Conservation (phyloP, 1,140 invertebrate species). For the Drosophila kurseongensis region DNA sequence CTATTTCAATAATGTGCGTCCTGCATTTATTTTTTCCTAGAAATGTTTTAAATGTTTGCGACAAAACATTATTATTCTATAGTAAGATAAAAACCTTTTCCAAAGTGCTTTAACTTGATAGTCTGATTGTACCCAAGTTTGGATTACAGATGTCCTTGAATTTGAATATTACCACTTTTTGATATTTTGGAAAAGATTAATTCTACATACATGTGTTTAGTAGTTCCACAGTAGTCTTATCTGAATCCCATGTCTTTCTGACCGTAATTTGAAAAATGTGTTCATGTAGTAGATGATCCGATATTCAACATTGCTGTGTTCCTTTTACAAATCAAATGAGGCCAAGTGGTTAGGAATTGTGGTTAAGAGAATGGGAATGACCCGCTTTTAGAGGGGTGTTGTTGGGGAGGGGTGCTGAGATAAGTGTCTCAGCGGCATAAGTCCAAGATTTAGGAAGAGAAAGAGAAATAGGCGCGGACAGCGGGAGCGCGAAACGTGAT, state of each 20-base stretch:
- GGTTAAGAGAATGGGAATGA: constrained; percentile 37
- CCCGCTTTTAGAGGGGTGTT: constrained; percentile 1
- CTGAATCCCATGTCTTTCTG: not conserved
- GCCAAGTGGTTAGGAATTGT: constrained; percentile 13
- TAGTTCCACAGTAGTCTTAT: not conserved
- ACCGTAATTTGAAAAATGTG: constrained; percentile 18
- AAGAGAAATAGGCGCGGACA: constrained; percentile 1
- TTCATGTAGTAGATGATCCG: constrained; percentile 23
- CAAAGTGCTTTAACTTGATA: too few species aligned
- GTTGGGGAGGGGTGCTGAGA: not conserved
- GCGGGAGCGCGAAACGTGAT: constrained; percentile 13
- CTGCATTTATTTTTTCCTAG: too few species aligned
- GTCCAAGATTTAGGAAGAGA: not conserved
- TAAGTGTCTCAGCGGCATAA: constrained; percentile 18
- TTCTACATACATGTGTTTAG: too few species aligned
- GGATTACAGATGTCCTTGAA: too few species aligned
- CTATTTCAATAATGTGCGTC: not conserved
- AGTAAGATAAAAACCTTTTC: too few species aligned
- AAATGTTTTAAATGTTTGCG: too few species aligned
- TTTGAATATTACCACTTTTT: too few species aligned
- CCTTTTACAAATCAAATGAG: constrained; percentile 31
- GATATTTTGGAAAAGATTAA: too few species aligned
- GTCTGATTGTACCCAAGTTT: too few species aligned
- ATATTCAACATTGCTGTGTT: constrained; percentile 9
- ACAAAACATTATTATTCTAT: too few species aligned